A percentile compares a stretch with the other conserved stretches of the same genome.
Conservation (phyloP, 2,113 vertebrate genomes). For the Glaucomys volans region DNA sequence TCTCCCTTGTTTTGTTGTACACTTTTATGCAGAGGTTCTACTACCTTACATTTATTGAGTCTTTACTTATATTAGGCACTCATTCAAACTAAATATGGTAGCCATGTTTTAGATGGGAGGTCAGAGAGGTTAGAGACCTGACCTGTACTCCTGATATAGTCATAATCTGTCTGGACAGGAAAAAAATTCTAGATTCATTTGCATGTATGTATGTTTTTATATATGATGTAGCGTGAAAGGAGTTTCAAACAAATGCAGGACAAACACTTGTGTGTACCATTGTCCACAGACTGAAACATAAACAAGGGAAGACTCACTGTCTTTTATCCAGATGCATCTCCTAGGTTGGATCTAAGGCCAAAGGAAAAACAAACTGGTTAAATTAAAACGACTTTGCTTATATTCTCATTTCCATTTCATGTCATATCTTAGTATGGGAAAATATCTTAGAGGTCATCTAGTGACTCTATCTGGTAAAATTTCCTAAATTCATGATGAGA, state of each 20-base stretch:
- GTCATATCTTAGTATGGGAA: neutral
- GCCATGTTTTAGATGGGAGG: slow-evolving; percentile 52
- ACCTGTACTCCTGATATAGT: neutral
- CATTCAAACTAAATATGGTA: slow-evolving; percentile 23
- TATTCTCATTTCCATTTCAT: neutral
- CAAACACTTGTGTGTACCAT: rapidly evolving
- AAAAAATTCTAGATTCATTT: neutral
- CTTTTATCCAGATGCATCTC: neutral
- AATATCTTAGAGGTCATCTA: neutral
- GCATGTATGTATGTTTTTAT: neutral
- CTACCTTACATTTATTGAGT: slow-evolving; percentile 20
- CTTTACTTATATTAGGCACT: neutral
- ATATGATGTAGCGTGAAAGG: neutral
- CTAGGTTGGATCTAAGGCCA: neutral
- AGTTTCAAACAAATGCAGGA: neutral
- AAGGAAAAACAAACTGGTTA: neutral
- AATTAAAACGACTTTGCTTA: neutral
- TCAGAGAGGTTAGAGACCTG: neutral
- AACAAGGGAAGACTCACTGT: neutral
- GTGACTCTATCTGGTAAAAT: neutral
- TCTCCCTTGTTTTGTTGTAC: neutral
- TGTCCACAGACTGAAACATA: neutral
- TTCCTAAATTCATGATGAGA: neutral
- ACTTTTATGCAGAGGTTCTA: neutral
- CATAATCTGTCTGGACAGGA: neutral